Base-by-base conservation (phyloP, 2,888 invertebrate genomes). In the Athripsodes cinereus region DNA sequence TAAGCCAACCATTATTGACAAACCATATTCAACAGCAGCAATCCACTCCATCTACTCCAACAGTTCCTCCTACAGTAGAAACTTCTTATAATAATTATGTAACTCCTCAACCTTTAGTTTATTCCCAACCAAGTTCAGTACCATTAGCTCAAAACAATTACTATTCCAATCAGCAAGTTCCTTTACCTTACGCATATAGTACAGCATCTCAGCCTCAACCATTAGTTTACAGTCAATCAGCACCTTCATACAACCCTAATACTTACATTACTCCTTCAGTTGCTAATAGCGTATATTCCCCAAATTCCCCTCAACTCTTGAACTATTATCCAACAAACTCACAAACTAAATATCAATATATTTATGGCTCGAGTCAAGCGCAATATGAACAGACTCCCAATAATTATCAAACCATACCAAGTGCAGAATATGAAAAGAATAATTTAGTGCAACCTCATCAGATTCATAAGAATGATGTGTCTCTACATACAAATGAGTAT, bases 311-410 rank as follows among this genome's bases (percentile, higher is more conserved):
- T 13, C 76, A 74, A 62, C 72, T 69, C 48, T 68, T 74, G 58
- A 75, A 74, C 55, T 77, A 76, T 55, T 78, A 76, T 55, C 75
- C 75, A 20, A 66, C 71, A 2, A 72, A 69, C 61, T 65, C 73
- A 6, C 78, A 76, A 66, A 68, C 70, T 0, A 76, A 75, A 60
- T 74, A 74, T 55, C 71, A 68, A 19, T 64, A 71, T 21, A 66
- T 71, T 1, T 74, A 74, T 55, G 68, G 66, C 26, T 13, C 11
- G 21, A 16, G 21, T 2, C 13, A 40, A 13, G 2, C 3, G 13
- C n/a, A 13, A 13, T 40, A 40, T 13, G 40, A 31, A 13, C 52
- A 34, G 3, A 57, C 59, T 35, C 57, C 56, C 22, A 63, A 46
- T 44, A 63, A 46, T 44, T 62, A 62, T 13, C 62, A 63, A 31